These are phyloP conservation scores for Odontamblyopus lacepedii DNA, from an alignment of 2,797 vertebrate genomes.

Conservation along the genomic window DNA sequence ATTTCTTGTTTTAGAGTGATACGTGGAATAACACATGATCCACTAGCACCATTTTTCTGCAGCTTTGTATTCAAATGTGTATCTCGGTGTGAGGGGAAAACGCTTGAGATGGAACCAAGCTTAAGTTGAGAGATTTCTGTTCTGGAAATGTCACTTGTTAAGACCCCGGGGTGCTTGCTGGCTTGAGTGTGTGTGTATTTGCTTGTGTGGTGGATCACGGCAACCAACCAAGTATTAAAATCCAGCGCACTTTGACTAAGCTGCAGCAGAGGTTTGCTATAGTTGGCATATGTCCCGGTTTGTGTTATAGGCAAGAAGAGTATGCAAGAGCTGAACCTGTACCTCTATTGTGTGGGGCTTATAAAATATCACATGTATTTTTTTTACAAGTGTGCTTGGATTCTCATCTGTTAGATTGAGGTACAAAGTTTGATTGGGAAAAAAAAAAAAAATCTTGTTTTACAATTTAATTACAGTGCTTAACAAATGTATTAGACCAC, in stretches of 20 bases:
- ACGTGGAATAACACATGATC: constrained; percentile 27
- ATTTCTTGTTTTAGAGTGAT: constrained; percentile 36
- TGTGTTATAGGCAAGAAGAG: constrained; percentile 19
- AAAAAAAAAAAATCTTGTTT: too few species aligned
- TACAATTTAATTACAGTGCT: too few species aligned
- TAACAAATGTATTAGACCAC: too few species aligned
- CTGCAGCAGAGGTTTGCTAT: constrained; percentile 40
- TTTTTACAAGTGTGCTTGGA: neutral
- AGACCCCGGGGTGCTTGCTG: constrained; percentile 14
- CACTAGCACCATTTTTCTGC: constrained; percentile 30
- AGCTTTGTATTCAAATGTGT: constrained; percentile 46
- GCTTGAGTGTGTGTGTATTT: neutral
- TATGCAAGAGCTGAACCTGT: constrained; percentile 36
- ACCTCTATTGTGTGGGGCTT: constrained; percentile 29
- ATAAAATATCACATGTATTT: neutral
- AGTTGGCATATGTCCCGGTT: constrained; percentile 33
- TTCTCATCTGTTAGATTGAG: neutral
- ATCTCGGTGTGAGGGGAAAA: constrained; percentile 20
- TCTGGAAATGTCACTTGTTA: neutral
- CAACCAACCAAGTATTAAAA: constrained; percentile 28
- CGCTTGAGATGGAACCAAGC: constrained; percentile 27
- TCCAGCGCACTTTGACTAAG: constrained; percentile 68
- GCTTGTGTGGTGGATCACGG: constrained; percentile 24
- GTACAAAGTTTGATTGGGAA: too few species aligned
- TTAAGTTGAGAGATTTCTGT: constrained; percentile 39